A percentile compares a stretch with the other conserved stretches of the same genome.
These are phyloP conservation scores for Saxicola maurus DNA, from an alignment of 2,797 vertebrate genomes.

Conservation along the genomic window DNA sequence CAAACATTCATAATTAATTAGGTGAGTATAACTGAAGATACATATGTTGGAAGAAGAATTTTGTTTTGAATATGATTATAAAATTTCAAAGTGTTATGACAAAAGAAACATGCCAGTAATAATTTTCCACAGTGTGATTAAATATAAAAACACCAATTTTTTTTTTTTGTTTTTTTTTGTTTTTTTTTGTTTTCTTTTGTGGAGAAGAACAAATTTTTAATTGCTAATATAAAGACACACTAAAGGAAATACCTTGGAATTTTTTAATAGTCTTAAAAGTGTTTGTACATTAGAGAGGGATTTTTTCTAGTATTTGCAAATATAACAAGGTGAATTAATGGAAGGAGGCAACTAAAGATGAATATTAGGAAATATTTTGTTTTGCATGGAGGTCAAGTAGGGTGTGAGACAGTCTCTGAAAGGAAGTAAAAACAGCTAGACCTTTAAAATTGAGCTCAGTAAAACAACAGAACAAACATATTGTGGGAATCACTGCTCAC, in stretches of 20 bases:
- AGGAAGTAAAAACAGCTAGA: not conserved
- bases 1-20: not conserved
- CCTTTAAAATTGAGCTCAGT: not conserved
- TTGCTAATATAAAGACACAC: not conserved
- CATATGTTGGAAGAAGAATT: not conserved
- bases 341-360: not conserved
- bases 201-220: not conserved
- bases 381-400: not conserved
- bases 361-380: not conserved
- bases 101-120: not conserved
- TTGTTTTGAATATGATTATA: not conserved
- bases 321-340: not conserved
- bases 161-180: not conserved
- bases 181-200: not conserved
- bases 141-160: not conserved
- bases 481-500: not conserved
- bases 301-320: not conserved
- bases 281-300: accelerated
- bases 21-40: not conserved
- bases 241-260: not conserved
- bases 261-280: not conserved
- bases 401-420: not conserved
- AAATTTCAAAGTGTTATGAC: not conserved
- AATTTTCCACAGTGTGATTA: not conserved
- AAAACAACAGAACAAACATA: not conserved